Conservation (phyloP, 2,888 invertebrate species). For the Geophilus truncorum region DNA sequence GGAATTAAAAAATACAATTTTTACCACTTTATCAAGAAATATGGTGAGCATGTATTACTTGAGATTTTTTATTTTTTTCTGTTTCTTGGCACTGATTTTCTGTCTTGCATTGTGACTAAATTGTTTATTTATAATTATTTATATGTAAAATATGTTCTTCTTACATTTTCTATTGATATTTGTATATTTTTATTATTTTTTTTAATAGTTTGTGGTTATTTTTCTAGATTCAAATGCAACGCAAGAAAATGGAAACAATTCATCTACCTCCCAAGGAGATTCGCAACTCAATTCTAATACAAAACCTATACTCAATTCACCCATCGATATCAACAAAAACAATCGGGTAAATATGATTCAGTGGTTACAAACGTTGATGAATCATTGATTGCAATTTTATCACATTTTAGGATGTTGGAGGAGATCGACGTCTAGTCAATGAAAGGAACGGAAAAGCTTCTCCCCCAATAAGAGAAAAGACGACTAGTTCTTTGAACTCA, state of each 20-base stretch:
- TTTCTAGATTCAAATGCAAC: background rate
- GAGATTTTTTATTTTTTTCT: background rate
- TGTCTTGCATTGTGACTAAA: too few species aligned
- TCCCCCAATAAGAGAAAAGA: background rate
- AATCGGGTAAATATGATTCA: background rate
- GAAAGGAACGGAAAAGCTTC: background rate
- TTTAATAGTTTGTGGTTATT: background rate
- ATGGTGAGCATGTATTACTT: conserved; percentile 38
- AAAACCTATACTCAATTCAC: conserved; percentile 6
- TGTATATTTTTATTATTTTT: background rate
- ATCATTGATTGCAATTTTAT: background rate
- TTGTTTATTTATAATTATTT: too few species aligned
- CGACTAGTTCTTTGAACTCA: background rate
- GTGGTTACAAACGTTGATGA: background rate
- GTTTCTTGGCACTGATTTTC: background rate
- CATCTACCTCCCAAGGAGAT: background rate
- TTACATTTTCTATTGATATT: too few species aligned
- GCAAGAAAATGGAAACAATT: conserved; percentile 11
- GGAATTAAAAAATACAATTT: conserved; percentile 38
- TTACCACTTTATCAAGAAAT: conserved; percentile 39
- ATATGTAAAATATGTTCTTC: background rate
- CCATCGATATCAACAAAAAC: conserved; percentile 11
- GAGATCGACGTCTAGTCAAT: background rate
- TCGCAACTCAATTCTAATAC: background rate
- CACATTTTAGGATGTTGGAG: background rate